These are phyloP conservation scores for Archips crataeganus DNA, from an alignment of 2,888 invertebrate genomes.

Conservation along the genomic window DNA sequence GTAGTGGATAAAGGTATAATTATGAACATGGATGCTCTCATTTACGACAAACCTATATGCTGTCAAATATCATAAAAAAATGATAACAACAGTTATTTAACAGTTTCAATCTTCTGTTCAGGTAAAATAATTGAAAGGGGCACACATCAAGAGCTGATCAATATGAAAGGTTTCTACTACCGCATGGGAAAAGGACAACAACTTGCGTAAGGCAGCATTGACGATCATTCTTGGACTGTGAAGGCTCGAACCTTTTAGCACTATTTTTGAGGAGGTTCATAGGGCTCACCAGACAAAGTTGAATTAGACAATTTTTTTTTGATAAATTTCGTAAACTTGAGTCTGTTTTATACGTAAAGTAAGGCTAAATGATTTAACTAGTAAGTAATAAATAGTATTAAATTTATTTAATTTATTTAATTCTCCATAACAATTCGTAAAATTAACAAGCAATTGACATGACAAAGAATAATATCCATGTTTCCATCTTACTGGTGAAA, in stretches of 20 bases:
- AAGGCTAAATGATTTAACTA: too few species aligned
- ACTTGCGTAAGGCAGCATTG: slow-evolving; percentile 49
- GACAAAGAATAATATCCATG: background rate
- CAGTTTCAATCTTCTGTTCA: slow-evolving; percentile 44
- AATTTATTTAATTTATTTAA: background rate
- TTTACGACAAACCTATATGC: background rate
- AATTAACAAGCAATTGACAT: background rate
- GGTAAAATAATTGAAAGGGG: slow-evolving; percentile 92
- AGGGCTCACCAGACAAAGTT: background rate
- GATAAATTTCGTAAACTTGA: background rate
- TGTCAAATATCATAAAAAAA: too few species aligned
- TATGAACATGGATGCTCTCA: background rate
- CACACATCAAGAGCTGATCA: slow-evolving; percentile 89
- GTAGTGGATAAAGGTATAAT: slow-evolving; percentile 90
- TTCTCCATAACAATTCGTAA: background rate
- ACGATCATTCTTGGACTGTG: background rate
- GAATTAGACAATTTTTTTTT: background rate
- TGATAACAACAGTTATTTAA: too few species aligned
- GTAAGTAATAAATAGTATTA: too few species aligned
- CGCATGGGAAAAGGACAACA: slow-evolving; percentile 84
- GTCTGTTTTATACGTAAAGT: background rate
- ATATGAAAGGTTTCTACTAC: slow-evolving; percentile 87
- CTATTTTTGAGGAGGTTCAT: background rate
- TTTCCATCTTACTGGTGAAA: background rate
- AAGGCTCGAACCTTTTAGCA: background rate